Base-by-base conservation (phyloP, 2,797 vertebrate genomes). In the Psittacula echo region DNA sequence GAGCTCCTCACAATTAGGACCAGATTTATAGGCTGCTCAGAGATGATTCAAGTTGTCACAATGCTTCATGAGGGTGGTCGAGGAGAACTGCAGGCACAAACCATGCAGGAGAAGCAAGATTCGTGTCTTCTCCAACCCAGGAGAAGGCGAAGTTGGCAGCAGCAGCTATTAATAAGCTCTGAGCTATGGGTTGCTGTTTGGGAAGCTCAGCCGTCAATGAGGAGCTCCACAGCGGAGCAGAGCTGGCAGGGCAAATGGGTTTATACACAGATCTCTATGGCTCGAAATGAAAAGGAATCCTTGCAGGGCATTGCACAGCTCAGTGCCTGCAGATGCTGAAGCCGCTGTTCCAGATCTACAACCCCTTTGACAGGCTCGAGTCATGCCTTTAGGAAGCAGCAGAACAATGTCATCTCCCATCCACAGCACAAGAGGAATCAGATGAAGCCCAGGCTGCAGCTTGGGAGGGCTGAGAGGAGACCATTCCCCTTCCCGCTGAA, bases 11-110 rank as follows among this genome's bases (percentile, higher is more conserved):
- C 54, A 71, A 70, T 19, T 51, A n/a, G 73, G 83, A 24, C 4
- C 44, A 26, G 39, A 44, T 70, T 80, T 48, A 41, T 32, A 74
- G 56, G 42, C 41, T 10, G 26, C 22, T 54, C 19, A 7, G 64
- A 48, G 45, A 22, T 21, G 74, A 54, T 83, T 42, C 34, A 29
- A 48, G 44, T 53, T 27, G 19, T 47, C 80, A 27, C 45, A 45
- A 9, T 6, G 0, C 64, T 14, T 24, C 23, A 9, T 11, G n/a
- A 60, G 34, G 1, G 15, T 2, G 26, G 53, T 8, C 58, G 16
- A 6, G 47, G 39, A 16, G 58, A 60, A 26, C 50, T 21, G 58
- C 51, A 34, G 42, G 20, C 56, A 30, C 62, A 71, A 54, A 44
- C 34, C 51, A 34, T 10, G 16, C 64, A 12, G 70, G 50, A 24